These are phyloP conservation scores for Macropis europaea DNA, from an alignment of 2,888 invertebrate species.

Conservation along the genomic window DNA sequence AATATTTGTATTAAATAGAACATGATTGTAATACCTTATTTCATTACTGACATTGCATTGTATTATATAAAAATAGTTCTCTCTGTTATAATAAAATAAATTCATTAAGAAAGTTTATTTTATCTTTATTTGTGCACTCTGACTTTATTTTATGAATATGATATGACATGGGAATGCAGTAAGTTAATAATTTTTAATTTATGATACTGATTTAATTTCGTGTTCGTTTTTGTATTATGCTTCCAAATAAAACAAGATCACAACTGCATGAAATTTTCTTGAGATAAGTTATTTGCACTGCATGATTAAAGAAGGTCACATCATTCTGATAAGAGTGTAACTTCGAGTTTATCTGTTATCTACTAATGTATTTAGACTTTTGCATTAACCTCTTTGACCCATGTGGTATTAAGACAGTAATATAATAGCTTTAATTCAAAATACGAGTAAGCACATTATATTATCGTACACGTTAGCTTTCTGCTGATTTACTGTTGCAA, in stretches of 20 bases:
- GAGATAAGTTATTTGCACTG: conserved; percentile 1
- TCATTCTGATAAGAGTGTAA: conserved; percentile 43
- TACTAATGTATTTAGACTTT: conserved; percentile 64
- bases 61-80: background rate
- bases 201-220: too few species aligned
- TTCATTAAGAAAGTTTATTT: conserved; percentile 1
- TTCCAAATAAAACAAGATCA: too few species aligned
- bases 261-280: too few species aligned
- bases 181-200: too few species aligned
- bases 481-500: background rate
- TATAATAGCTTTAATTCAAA: conserved; percentile 13
- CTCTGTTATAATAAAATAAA: conserved; percentile 11
- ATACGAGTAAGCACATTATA: conserved; percentile 1
- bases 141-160: too few species aligned
- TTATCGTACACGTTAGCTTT: background rate
- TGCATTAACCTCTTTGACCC: conserved; percentile 50
- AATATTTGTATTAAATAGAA: conserved; percentile 6
- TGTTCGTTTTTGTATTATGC: too few species aligned
- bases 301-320: conserved; percentile 28
- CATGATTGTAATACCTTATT: background rate
- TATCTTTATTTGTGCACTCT: too few species aligned
- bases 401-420: conserved; percentile 34
- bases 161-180: too few species aligned
- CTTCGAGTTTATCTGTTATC: conserved; percentile 66
- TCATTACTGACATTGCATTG: background rate